Percentiles rank a stretch among this genome's conserved stretches.
phyloP scores from a whole-genome alignment of 1,140 invertebrate genomes.

The Nomia melanderi region DNA sequence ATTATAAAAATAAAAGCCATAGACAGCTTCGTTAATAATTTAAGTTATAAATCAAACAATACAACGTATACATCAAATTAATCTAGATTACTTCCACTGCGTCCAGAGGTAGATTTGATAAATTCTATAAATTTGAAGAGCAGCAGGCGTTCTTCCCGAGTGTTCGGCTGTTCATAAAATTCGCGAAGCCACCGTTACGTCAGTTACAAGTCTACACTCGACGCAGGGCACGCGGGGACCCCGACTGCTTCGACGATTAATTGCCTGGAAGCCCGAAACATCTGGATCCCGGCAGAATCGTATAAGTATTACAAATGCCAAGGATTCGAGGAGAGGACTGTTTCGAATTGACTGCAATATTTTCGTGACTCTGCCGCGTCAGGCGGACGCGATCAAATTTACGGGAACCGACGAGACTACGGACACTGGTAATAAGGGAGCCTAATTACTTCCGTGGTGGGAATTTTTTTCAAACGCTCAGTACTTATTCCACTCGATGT shows the following conservation, averaged over 20 bases:
- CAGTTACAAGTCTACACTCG: constrained; percentile 34
- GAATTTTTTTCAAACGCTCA: too few species aligned
- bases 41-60: too few species aligned
- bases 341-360: background rate
- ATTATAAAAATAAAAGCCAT: too few species aligned
- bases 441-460: too few species aligned
- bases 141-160: background rate
- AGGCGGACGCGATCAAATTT: background rate
- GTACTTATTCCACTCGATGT: too few species aligned
- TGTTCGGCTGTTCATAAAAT: background rate
- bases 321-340: constrained; percentile 7
- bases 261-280: constrained; percentile 17
- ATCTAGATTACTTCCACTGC: too few species aligned
- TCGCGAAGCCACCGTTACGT: constrained; percentile 4
- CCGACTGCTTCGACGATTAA: constrained; percentile 37
- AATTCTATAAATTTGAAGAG: background rate
- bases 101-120: background rate
- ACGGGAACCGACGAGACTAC: background rate
- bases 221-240: background rate
- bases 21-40: too few species aligned
- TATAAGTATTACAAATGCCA: constrained; percentile 37
- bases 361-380: background rate
- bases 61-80: too few species aligned
- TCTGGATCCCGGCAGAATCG: background rate
- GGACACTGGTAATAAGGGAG: too few species aligned